Conservation (phyloP, 2,113 vertebrate genomes). For the Lontra canadensis region DNA sequence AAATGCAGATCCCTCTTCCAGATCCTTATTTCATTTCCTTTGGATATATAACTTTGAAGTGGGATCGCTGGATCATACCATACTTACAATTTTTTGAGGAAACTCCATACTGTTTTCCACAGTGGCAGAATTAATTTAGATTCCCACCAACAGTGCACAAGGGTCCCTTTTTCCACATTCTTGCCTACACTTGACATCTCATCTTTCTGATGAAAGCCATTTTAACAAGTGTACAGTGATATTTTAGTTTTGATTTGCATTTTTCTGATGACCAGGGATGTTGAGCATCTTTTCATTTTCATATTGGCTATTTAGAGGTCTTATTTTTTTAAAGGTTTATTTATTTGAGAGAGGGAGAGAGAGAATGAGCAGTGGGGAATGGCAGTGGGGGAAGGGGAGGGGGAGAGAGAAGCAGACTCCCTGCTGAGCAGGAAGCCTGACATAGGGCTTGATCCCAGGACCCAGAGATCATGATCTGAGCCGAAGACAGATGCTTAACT, state of each 20-base stretch:
- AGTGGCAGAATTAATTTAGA: background rate
- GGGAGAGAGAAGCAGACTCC: no score
- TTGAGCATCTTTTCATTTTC: background rate
- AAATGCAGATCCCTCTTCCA: background rate
- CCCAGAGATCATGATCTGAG: no score
- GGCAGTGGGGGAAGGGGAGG: no score
- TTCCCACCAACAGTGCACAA: background rate
- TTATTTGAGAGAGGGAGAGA: no score
- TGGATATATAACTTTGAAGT: background rate
- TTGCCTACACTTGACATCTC: background rate
- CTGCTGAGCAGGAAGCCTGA: no score
- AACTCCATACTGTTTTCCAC: background rate
- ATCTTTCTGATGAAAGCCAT: background rate
- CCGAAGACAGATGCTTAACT: no score
- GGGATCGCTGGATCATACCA: background rate
- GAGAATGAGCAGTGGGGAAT: no score
- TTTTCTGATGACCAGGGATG: background rate
- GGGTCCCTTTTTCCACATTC: background rate
- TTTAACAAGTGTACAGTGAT: background rate
- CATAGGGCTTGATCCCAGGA: no score
- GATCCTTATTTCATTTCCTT: background rate
- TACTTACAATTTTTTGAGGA: background rate
- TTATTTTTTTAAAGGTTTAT: background rate
- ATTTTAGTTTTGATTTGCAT: background rate
- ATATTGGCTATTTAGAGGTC: background rate